Conservation (phyloP, 1,140 invertebrate species). For the Drosophila fuyamai region DNA sequence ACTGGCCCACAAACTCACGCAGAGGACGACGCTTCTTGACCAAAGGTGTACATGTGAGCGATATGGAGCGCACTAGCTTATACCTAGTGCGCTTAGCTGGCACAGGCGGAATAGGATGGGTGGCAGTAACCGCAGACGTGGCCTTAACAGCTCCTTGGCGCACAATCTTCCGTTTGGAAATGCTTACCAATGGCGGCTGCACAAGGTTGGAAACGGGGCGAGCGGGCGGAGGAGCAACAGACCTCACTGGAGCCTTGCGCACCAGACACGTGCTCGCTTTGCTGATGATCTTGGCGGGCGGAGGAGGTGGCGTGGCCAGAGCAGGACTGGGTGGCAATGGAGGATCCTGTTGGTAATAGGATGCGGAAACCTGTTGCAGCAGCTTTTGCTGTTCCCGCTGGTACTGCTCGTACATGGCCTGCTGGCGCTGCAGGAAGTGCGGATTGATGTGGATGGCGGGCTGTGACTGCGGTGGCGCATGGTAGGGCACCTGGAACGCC, state of each 20-base stretch:
- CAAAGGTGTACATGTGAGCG: conserved; percentile 51
- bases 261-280: conserved; percentile 74
- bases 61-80: conserved; percentile 68
- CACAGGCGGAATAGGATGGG: background rate
- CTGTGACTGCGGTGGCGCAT: conserved; percentile 1
- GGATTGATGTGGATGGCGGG: conserved; percentile 74
- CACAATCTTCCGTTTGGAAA: conserved; percentile 70
- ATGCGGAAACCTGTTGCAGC: conserved; percentile 26
- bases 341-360: conserved; percentile 5
- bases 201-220: background rate
- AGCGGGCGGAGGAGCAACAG: background rate
- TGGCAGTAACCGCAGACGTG: background rate
- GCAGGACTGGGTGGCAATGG: background rate
- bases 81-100: conserved; percentile 60
- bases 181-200: conserved; percentile 60
- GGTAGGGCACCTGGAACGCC: conserved; percentile 4
- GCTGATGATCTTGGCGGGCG: conserved; percentile 68
- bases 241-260: conserved; percentile 44
- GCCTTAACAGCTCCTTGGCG: conserved; percentile 39
- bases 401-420: conserved; percentile 31
- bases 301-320: conserved; percentile 37
- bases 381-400: conserved; percentile 22
- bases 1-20: conserved; percentile 69
- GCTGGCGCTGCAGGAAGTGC: conserved; percentile 64
- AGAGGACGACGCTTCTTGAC: conserved; percentile 50